Conservation (phyloP, 2,797 vertebrate genomes). For the Pseudopleuronectes americanus region DNA sequence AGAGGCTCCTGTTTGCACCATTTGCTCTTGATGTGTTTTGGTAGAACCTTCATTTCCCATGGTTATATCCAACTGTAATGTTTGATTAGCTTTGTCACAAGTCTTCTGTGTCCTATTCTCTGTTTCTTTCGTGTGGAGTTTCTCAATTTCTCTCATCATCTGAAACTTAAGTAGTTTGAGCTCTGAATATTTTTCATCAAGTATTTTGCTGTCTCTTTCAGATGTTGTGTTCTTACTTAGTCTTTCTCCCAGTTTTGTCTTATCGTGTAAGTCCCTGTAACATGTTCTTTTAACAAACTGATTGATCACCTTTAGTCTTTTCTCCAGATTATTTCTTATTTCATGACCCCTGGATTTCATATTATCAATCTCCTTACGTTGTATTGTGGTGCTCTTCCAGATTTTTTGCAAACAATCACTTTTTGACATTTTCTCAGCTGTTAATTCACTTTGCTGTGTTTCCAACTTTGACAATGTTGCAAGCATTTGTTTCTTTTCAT, state of each 20-base stretch:
- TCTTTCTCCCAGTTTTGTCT: slow-evolving; percentile 17
- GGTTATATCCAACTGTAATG: background rate
- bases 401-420: slow-evolving; percentile 46
- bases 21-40: background rate
- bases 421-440: slow-evolving; percentile 11
- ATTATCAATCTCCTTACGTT: slow-evolving; percentile 61
- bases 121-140: slow-evolving; percentile 26
- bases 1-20: slow-evolving; percentile 2
- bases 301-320: slow-evolving; percentile 49
- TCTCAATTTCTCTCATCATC: slow-evolving; percentile 52
- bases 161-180: slow-evolving; percentile 47
- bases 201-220: slow-evolving; percentile 5
- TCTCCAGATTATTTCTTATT: slow-evolving; percentile 62
- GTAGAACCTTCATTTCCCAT: background rate
- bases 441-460: background rate
- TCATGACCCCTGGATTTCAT: slow-evolving; percentile 60
- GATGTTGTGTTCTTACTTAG: background rate
- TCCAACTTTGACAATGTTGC: accelerated
- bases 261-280: slow-evolving; percentile 38
- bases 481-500: background rate
- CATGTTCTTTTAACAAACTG: slow-evolving; percentile 43
- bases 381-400: slow-evolving; percentile 57
- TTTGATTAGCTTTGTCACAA: slow-evolving; percentile 56
- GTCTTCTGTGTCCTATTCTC: slow-evolving; percentile 9
- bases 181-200: slow-evolving; percentile 56